Evolutionary conservation across 2,113 vertebrate species (phyloP).

Genomic region (Cygnus buccinator): DNA sequence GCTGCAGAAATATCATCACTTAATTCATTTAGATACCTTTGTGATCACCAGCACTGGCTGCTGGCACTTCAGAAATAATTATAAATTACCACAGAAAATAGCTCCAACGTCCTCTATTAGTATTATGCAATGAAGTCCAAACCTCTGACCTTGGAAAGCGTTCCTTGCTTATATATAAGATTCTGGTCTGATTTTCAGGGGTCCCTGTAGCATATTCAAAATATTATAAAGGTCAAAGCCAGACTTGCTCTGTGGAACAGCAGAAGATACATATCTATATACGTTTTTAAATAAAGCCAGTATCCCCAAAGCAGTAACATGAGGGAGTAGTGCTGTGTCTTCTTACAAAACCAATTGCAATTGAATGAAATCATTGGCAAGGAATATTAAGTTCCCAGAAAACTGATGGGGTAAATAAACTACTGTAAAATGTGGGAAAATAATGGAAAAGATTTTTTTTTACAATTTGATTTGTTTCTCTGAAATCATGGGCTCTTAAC

Average conservation of each 20-base stretch:
- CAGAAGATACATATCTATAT: background rate
- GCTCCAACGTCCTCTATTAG: background rate
- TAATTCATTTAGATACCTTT: background rate
- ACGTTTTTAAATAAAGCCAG: background rate
- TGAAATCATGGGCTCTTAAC: background rate
- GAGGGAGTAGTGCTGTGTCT: background rate
- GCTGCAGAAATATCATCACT: background rate
- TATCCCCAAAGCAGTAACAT: background rate
- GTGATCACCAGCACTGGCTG: background rate
- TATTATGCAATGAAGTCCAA: background rate
- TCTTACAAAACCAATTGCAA: background rate
- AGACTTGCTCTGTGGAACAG: background rate
- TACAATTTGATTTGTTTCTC: background rate
- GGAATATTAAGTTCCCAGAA: background rate
- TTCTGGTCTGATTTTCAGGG: background rate
- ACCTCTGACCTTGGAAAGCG: background rate
- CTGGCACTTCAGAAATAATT: background rate
- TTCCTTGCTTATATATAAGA: accelerated
- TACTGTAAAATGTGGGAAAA: background rate
- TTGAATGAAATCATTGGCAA: background rate
- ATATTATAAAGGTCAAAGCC: background rate
- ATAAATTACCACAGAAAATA: background rate
- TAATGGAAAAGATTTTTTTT: background rate
- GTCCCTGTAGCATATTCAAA: background rate
- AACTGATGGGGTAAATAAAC: background rate